Conservation (phyloP, 2,113 vertebrate species). For the Oplegnathus fasciatus region DNA sequence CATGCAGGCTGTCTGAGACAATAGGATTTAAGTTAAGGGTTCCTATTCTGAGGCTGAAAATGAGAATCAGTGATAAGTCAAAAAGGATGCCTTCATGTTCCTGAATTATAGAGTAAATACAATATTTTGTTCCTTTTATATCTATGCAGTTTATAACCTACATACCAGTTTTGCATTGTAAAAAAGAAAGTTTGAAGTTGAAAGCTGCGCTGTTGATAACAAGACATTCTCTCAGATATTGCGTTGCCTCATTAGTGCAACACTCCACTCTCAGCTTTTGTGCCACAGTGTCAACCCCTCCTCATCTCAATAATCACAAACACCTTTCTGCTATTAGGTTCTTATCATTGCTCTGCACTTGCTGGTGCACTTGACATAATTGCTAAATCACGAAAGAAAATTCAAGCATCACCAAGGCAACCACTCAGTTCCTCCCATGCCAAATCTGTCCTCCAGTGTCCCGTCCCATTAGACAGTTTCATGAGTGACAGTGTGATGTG, state of each 20-base stretch:
- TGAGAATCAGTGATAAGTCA: too few species aligned
- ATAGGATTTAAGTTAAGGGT: background rate
- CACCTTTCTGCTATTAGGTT: slow-evolving; percentile 30
- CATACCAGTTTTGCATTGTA: background rate
- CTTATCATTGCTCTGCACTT: slow-evolving; percentile 36
- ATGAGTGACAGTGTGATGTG: slow-evolving; percentile 44
- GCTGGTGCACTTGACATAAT: slow-evolving; percentile 33
- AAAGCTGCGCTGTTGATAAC: slow-evolving; percentile 35
- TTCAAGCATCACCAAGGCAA: slow-evolving; percentile 31
- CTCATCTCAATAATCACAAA: slow-evolving; percentile 40
- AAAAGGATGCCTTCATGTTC: background rate
- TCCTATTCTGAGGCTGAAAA: background rate
- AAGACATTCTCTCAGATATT: slow-evolving; percentile 27
- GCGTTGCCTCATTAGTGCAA: slow-evolving; percentile 32
- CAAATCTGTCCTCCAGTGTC: slow-evolving; percentile 25
- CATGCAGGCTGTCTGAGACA: background rate
- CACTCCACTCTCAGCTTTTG: slow-evolving; percentile 17
- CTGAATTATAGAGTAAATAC: background rate
- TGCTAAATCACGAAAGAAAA: slow-evolving; percentile 6
- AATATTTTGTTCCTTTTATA: background rate
- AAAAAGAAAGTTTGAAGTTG: slow-evolving; percentile 1
- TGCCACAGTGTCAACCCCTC: slow-evolving; percentile 23
- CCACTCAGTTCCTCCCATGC: slow-evolving; percentile 22
- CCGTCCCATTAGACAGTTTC: slow-evolving; percentile 25
- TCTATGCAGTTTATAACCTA: background rate